These are phyloP conservation scores for Drosophila emarginata DNA, from an alignment of 2,888 invertebrate genomes.

Conservation along the genomic window DNA sequence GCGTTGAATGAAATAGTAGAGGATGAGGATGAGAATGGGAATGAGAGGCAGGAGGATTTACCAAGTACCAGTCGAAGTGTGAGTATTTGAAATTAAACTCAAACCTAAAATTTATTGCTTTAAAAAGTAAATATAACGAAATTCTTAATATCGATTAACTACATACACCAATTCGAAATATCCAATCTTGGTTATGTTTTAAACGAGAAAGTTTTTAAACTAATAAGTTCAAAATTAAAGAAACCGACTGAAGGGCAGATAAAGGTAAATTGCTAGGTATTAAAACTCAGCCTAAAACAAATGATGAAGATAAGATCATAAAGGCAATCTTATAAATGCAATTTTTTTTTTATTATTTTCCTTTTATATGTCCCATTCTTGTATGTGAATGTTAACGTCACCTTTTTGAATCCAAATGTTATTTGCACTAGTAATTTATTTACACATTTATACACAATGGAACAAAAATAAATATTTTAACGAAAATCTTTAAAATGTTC, in stretches of 20 bases:
- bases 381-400: background rate
- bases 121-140: background rate
- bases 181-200: background rate
- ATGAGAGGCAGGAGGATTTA: constrained; percentile 25
- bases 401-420: background rate
- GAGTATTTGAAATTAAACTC: constrained; percentile 24
- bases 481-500: background rate
- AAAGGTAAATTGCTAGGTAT: background rate
- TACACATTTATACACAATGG: constrained; percentile 12
- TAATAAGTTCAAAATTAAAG: no score
- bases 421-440: constrained; percentile 60
- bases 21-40: constrained; percentile 9
- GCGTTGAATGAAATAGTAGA: constrained; percentile 24
- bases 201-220: no score
- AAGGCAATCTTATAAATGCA: background rate
- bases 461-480: constrained; percentile 23
- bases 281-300: background rate
- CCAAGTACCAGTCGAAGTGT: constrained; percentile 64
- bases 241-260: no score
- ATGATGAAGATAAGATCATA: background rate
- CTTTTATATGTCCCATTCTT: background rate
- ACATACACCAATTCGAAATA: background rate
- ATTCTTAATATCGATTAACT: background rate
- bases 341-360: background rate
- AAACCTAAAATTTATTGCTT: no score